phyloP scores from a whole-genome alignment of 2,888 invertebrate genomes.

The Archips crataeganus region DNA sequence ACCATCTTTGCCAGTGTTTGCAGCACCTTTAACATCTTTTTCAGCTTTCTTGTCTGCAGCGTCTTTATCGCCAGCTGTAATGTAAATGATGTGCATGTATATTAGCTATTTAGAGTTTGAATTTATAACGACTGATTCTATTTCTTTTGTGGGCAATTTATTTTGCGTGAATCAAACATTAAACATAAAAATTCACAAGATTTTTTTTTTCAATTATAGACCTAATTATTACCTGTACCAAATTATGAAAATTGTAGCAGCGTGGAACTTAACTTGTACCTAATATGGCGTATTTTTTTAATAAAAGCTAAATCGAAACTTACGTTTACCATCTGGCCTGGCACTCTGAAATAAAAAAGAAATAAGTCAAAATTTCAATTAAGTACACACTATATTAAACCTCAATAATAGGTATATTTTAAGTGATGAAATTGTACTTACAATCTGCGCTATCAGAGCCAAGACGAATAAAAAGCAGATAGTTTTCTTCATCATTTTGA shows the following conservation, averaged over 20 bases:
- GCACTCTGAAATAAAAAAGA: slow-evolving; percentile 29
- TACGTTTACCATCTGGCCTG: slow-evolving; percentile 23
- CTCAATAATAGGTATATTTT: background rate
- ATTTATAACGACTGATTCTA: no score
- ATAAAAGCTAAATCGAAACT: background rate
- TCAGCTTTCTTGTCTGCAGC: background rate
- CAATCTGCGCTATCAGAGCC: slow-evolving; percentile 34
- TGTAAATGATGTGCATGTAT: background rate
- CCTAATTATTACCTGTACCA: no score
- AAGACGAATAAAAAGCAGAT: slow-evolving; percentile 26
- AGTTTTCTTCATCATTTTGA: slow-evolving; percentile 32
- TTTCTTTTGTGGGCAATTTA: no score
- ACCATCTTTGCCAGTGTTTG: background rate
- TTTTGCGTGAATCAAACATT: no score
- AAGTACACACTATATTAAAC: background rate
- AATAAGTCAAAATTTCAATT: background rate
- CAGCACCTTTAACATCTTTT: no score
- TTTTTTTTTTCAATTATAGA: no score
- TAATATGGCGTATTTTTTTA: no score
- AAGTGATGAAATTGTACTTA: slow-evolving; percentile 18
- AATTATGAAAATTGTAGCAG: no score
- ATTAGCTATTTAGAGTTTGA: no score
- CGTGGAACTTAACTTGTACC: no score
- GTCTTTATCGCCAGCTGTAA: background rate
- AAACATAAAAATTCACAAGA: no score